Percentiles rank a stretch among this genome's conserved stretches.
These are phyloP conservation scores for Monarcha castaneiventris DNA, from an alignment of 2,113 vertebrate species.

Conservation along the genomic window DNA sequence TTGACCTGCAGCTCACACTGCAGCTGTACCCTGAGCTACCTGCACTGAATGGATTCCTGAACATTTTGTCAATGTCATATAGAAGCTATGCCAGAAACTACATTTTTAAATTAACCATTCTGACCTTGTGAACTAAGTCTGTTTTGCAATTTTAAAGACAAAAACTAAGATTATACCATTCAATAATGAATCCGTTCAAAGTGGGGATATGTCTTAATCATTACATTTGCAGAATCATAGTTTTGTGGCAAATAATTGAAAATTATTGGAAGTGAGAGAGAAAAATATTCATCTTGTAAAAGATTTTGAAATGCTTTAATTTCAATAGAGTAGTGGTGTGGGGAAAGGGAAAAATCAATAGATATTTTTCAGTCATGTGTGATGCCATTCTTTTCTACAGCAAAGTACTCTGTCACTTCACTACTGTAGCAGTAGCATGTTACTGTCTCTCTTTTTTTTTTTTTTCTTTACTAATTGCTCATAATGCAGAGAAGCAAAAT, in stretches of 20 bases:
- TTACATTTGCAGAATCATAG: background rate
- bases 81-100: background rate
- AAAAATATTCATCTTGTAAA: background rate
- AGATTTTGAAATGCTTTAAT: slow-evolving; percentile 45
- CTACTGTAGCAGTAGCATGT: background rate
- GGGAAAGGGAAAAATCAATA: background rate
- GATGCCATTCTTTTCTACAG: background rate
- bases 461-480: background rate
- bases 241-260: background rate
- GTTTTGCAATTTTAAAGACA: background rate
- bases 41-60: background rate
- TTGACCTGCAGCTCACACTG: background rate
- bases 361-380: slow-evolving; percentile 32
- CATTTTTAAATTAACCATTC: background rate
- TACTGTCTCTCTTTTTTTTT: slow-evolving; percentile 10
- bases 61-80: background rate
- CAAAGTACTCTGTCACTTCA: background rate
- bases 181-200: background rate
- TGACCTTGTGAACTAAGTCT: background rate
- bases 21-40: background rate
- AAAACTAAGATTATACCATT: background rate
- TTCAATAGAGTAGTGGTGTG: background rate
- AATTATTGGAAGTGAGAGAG: background rate
- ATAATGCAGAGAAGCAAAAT: background rate
- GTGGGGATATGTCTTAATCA: background rate